Evolutionary conservation across 53 echinoderm and acorn worm species (phyloP), one percentile per base, ranked within the genome.

Genomic region (Paelopatides confundens): DNA sequence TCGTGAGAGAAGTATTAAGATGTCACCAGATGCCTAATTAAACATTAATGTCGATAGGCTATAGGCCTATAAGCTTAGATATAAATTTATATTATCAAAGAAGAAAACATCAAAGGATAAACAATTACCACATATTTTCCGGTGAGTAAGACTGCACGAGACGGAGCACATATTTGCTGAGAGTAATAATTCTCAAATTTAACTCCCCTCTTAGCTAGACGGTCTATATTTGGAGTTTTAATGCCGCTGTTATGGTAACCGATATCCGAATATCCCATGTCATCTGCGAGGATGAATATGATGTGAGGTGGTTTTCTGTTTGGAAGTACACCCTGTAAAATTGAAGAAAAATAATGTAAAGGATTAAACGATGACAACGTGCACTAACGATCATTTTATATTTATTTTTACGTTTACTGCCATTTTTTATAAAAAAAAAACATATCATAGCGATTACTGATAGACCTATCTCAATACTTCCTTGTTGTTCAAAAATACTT

Each of bases 171-270:
- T 34, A 89, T 46, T 28, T 83, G 49, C 35, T 81, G 89, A 5
- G 82, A 47, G 70, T 89, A 89, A 35, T 89, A 89, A 37, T 89
- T 89, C 39, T 89, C 89, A 11, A 89, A 46, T 32, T 32, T 64
- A 4, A 89, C 83, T 30, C 89, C 89, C 23, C 40, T 40, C 26
- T 18, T 69, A 13, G 89, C 82, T n/a, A 89, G 35, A 23, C 30
- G 33, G 31, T 89, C 89, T 37, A 89, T 82, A 31, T 12, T n/a
- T 43, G 89, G 89, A 26, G 89, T 89, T 36, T 89, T 35, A 4
- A 89, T 89, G 14, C 26, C 36, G 89, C 35, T 23, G 68, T 81
- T 81, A 82, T 89, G 89, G 82, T 89, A 89, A 82, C 89, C 89
- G 35, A 89, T 82, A 69, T 89, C 89, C 33, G 66, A 48, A 34